Evolutionary conservation across 2,888 invertebrate species (phyloP), one percentile per base, ranked within the genome.

Genomic region (Hyposoter didymator): DNA sequence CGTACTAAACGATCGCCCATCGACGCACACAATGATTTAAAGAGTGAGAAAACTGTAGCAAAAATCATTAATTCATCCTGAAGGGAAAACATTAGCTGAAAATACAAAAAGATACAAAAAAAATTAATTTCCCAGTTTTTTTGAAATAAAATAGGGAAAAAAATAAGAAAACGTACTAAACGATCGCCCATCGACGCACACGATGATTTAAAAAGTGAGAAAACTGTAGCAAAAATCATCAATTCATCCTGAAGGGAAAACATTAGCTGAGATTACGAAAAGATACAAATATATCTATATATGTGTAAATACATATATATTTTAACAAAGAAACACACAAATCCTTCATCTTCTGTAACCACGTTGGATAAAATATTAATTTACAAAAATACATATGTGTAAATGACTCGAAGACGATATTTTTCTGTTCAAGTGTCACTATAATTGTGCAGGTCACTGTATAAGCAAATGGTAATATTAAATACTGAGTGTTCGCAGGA

Each of bases 401-500:
- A 87, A 83, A 85, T 89, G 87, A 84, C 72, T 82, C 87, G 80
- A 81, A 87, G 5, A 39, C 39, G 81, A 87, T 90, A 88, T 88
- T 90, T 84, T 89, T 89, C 86, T 88, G 87, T 89, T 90, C 78
- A 87, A 84, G 86, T 89, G 87, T 89, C 88, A 87, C 87, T 88
- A 59, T 59, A 87, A 89, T 88, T 89, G 89, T 90, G 88, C 90
- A 88, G 88, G 88, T 88, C 89, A 90, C 88, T 91, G 85, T 89
- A n/a, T n/a, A 88, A 78, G 87, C 87, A 87, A 88, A 89, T 89
- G 88, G 90, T 89, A 91, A 91, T 91, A 90, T 17, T 47, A 91
- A 91, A 90, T 90, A 89, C 89, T 83, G 88, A 88, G 87, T 90
- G 89, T 92, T 91, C 90, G 88, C 89, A 90, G 84, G 82, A 81